These are phyloP conservation scores for Todiramphus saurophagus DNA, from an alignment of 2,113 vertebrate genomes.

Conservation along the genomic window DNA sequence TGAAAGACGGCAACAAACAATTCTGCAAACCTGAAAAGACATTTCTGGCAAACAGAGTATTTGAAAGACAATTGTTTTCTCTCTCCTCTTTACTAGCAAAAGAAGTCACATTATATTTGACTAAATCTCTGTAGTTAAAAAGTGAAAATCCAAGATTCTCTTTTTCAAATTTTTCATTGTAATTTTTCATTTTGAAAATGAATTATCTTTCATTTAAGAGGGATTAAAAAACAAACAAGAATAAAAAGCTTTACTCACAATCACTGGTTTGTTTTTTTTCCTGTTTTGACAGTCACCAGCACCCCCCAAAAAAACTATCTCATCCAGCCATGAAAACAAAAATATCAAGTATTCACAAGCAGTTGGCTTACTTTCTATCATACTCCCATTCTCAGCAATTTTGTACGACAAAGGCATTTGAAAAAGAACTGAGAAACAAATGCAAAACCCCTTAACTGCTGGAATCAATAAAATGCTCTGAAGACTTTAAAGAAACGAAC, in stretches of 20 bases:
- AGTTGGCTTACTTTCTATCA: background rate
- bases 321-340: background rate
- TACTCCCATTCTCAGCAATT: background rate
- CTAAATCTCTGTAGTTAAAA: background rate
- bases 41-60: background rate
- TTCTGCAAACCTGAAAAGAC: background rate
- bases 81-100: background rate
- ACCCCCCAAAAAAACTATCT: background rate
- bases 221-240: background rate
- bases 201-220: background rate
- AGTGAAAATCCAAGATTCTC: background rate
- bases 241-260: background rate
- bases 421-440: background rate
- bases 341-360: background rate
- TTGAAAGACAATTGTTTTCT: background rate
- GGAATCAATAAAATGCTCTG: background rate
- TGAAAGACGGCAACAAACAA: background rate
- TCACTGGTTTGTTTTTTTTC: background rate
- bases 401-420: background rate
- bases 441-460: background rate
- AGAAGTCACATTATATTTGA: background rate
- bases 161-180: background rate
- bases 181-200: background rate
- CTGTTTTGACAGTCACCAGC: background rate
- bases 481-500: constrained; percentile 12